Evolutionary conservation across 2,113 vertebrate species (phyloP), one percentile per base, ranked within the genome.

Genomic region (Excalfactoria chinensis): DNA sequence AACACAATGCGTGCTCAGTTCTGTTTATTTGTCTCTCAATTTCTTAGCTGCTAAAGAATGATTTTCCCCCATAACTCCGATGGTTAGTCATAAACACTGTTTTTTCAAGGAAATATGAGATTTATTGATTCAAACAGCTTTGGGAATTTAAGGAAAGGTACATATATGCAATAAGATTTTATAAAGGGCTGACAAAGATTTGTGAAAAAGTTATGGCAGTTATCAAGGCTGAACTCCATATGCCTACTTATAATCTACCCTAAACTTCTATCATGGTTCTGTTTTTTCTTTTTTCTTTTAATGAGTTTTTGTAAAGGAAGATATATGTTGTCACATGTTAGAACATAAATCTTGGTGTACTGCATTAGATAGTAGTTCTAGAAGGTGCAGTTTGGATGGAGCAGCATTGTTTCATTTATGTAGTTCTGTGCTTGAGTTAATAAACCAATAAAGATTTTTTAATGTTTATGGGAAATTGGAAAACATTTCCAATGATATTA

Each of bases 271-370:
- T 6, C 6, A 6, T 15, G 14, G 3, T 9, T 70, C 17, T 44
- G 66, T 68, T 40, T 66, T 44, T 21, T 51, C 13, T 60, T 43
- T 19, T 7, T 64, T 66, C 35, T 20, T 8, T 68, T 66, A 73
- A 72, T 72, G 23, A 77, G 25, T 88, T 95, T 87, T 67, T 60
- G 4, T 73, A 14, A 71, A 59, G 68, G 64, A 7, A 70, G 7
- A 15, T 3, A n/a, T 34, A 55, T 7, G 20, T 9, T 32, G n/a
- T 19, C 3, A 3, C 0, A 0, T 7, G 28, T 25, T 18, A 17
- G 48, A 92, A 49, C 6, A 21, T 58, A 17, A 46, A 58, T 23
- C 28, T 30, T 43, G 6, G 32, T 62, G 41, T 32, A 56, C 9
- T 62, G 58, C 71, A 35, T 37, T 88, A 60, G 19, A 43, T 74